Base-by-base conservation (phyloP, 2,888 invertebrate genomes). In the Coenonympha arcania region DNA sequence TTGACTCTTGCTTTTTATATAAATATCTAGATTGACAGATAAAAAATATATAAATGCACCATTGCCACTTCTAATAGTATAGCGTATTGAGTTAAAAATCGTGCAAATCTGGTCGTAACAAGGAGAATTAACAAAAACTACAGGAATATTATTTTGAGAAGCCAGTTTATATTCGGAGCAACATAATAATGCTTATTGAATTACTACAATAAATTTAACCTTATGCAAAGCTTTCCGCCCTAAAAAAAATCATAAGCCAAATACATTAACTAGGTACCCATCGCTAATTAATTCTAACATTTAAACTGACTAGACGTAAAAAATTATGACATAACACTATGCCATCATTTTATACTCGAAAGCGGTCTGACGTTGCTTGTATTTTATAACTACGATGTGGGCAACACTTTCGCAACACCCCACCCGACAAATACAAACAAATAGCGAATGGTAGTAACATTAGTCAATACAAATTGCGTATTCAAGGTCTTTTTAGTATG, bases 221-320 rank as follows among this genome's bases (percentile, higher is more conserved):
- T 20, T 24, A 47, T 31, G 49, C 39, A 46, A 54, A 52, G 52
- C 54, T 18, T 33, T 50, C 18, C 41, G 36, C 41, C 22, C 50
- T 33, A n/a, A n/a, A 52, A 54, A 51, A 40, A 50, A 50, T 50
- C 55, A 46, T 48, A 57, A 58, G 66, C 66, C 71, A 69, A 68
- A 51, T 54, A 19, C 59, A 62, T 61, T 67, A 67, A 57, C 61
- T 69, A n/a, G n/a, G n/a, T n/a, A n/a, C n/a, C n/a, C n/a, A n/a
- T n/a, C 68, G 68, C 72, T 65, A 71, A 78, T 62, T 71, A 73
- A 73, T 8, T 15, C 39, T 39, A 50, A 70, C 63, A 67, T 71
- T 71, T 58, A 58, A 76, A 78, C 75, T 85, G 84, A 85, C 84
- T 85, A 85, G 84, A 80, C 71, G 78, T 77, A 79, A 79, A 74